Base-by-base conservation (phyloP, 2,113 vertebrate genomes). In the Emydura subglobosa region DNA sequence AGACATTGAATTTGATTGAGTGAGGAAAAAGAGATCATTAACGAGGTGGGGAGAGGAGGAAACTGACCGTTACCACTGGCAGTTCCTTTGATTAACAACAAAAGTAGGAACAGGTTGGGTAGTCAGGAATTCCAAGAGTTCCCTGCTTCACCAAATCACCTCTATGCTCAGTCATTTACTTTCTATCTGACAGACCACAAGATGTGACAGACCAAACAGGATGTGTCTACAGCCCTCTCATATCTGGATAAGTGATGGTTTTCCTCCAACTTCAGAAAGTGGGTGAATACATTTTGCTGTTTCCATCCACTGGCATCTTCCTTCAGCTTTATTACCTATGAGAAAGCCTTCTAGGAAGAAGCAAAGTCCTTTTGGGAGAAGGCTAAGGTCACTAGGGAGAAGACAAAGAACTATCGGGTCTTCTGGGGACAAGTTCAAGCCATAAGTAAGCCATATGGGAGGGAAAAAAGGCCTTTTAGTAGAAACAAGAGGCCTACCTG, bases 101-200 rank as follows among this genome's bases (percentile, higher is more conserved):
- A 82, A 34, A 1, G 1, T 22, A 79, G 39, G 49, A 51, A 80
- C 47, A 22, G 19, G 31, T 12, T n/a, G 29, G 85, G 81, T 87
- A 39, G 29, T 79, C 25, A 91, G 39, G 85, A 51, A 61, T 78
- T 31, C 13, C 3, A 42, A 57, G 34, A 93, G 39, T 78, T 78
- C 25, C 13, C 25, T 47, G 6, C 78, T 85, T 92, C 39, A 59
- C 19, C 7, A 3, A 0, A 0, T 81, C 78, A 83, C 10, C 0
- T 0, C 39, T 0, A 0, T 44, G 50, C 22, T 34, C 10, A 8
- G 21, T 39, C 4, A 29, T 92, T 81, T 10, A 51, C 61, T 54
- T 91, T 39, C 61, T 31, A 4, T 81, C 87, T 83, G n/a, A 47
- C 16, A 47, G 13, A 44, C 16, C 7, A 47, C 4, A 47, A 44